A percentile compares a stretch with the other conserved stretches of the same genome.
Evolutionary conservation across 2,113 vertebrate genomes (phyloP).

Genomic region (cat (Felis catus)): F.catus_Fca126_mat1.0 CM031412.1:124657001-124657500

Average conservation of each 20-base stretch:
- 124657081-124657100: conserved; percentile 15
- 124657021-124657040: neutral
- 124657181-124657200: neutral
- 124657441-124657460: too few species aligned
- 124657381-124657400: too few species aligned
- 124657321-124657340: too few species aligned
- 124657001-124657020: neutral
- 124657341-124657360: too few species aligned
- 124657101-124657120: neutral
- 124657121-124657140: neutral
- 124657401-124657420: too few species aligned
- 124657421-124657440: too few species aligned
- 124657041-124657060: neutral
- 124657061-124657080: neutral
- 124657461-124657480: neutral
- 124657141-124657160: neutral
- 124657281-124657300: too few species aligned
- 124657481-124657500: neutral
- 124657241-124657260: neutral
- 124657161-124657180: neutral
- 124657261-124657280: neutral
- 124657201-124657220: neutral
- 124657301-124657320: too few species aligned
- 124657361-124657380: too few species aligned
- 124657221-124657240: neutral